These are phyloP conservation scores for Pseudoips prasinana DNA, from an alignment of 2,888 invertebrate species.

Conservation along the genomic window DNA sequence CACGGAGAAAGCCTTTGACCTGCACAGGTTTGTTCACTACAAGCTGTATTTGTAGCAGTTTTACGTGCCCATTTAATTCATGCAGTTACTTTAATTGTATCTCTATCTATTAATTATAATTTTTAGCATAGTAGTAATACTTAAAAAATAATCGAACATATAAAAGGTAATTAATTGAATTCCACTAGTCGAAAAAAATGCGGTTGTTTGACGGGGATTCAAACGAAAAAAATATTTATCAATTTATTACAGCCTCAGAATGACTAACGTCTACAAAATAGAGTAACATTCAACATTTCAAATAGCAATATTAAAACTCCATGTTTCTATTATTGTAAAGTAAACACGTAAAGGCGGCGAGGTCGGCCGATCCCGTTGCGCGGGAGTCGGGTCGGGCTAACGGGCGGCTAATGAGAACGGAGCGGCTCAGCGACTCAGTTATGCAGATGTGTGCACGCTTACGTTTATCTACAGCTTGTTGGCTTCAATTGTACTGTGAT, in stretches of 20 bases:
- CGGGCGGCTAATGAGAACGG: slow-evolving; percentile 76
- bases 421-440: slow-evolving; percentile 70
- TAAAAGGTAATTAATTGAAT: too few relatives aligned
- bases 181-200: too few relatives aligned
- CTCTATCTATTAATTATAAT: too few relatives aligned
- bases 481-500: slow-evolving; percentile 30
- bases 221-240: too few relatives aligned
- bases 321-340: slow-evolving; percentile 33
- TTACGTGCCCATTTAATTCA: slow-evolving; percentile 38
- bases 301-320: slow-evolving; percentile 14
- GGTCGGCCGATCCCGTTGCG: slow-evolving; percentile 55
- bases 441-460: slow-evolving; percentile 63
- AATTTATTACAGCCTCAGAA: too few relatives aligned
- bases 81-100: slow-evolving; percentile 29
- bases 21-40: slow-evolving; percentile 57
- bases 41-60: slow-evolving; percentile 53
- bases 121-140: too few relatives aligned
- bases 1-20: slow-evolving; percentile 77
- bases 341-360: slow-evolving; percentile 36
- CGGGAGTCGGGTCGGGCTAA: slow-evolving; percentile 66
- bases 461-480: slow-evolving; percentile 40
- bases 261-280: too few relatives aligned
- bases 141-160: too few relatives aligned
- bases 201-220: too few relatives aligned
- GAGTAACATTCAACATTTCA: slow-evolving; percentile 2